Base-by-base conservation (phyloP, 2,888 invertebrate species). In the Orthonevra nobilis region DNA sequence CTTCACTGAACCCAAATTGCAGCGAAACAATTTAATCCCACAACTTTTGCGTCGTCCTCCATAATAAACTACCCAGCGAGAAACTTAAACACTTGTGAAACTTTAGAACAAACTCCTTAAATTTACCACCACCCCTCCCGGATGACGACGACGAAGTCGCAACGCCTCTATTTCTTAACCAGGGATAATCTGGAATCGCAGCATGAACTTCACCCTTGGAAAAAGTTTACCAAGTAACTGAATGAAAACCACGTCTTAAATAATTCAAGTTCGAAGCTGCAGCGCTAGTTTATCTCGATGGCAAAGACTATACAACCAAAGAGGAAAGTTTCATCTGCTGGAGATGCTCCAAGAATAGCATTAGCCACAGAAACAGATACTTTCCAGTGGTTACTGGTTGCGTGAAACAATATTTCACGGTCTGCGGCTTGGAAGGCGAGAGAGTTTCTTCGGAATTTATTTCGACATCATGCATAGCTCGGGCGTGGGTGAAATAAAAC, bases 231-330 rank as follows among this genome's bases (percentile, higher is more conserved):
- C 68, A 73, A 79, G 61, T 73, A 79, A 79, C 79, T 79, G 54
- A 79, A 79, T 79, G 73, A 79, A 73, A 73, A 73, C 73, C 79
- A 79, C 79, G 79, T 79, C 73, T 79, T 79, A 79, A 79, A 79
- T 79, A 79, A 73, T 79, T 73, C 56, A 79, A 79, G 79, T 79
- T 79, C 73, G 66, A 38, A 40, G 61, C 40, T 48, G 46, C n/a
- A n/a, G n/a, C 42, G 54, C 66, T 79, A 68, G 61, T 73, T 66
- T 72, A 56, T 73, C 54, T 42, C 60, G 32, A 48, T 28, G 32
- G 48, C 15, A n/a, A n/a, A n/a, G n/a, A n/a, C n/a, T n/a, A n/a
- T n/a, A 14, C 26, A 17, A 48, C 26, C 60, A 38, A 23, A 32
- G 28, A n/a, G 12, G 17, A 77, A 70, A 70, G 12, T 77, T 77